A percentile compares a stretch with the other conserved stretches of the same genome.
phyloP scores from a whole-genome alignment of 1,140 invertebrate genomes.

The Musca domestica region DNA sequence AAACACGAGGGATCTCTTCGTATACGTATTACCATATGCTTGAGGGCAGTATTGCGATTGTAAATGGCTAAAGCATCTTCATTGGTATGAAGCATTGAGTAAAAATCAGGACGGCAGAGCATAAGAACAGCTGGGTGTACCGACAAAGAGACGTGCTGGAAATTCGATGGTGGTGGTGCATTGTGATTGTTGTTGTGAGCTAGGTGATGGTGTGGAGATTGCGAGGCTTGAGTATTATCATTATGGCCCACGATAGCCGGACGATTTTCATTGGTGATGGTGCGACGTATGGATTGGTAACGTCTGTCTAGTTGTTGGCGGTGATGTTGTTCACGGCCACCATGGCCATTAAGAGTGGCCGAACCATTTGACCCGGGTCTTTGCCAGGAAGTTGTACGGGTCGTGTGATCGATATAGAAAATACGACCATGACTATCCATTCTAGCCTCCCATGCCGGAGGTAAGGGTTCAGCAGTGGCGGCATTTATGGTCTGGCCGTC shows the following conservation, averaged over 20 bases:
- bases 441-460: conserved; percentile 88
- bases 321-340: conserved; percentile 56
- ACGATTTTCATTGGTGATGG: conserved; percentile 66
- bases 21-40: conserved; percentile 92
- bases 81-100: conserved; percentile 88
- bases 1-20: conserved; percentile 81
- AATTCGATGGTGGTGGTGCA: conserved; percentile 2
- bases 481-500: conserved; percentile 53
- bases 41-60: conserved; percentile 75
- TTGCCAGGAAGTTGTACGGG: conserved; percentile 90
- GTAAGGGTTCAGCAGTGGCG: conserved; percentile 60
- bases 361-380: conserved; percentile 65
- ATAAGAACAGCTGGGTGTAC: conserved; percentile 79
- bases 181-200: conserved; percentile 11
- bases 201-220: conserved; percentile 2
- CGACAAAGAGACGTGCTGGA: conserved; percentile 27
- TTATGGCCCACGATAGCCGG: not conserved
- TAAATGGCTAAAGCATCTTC: conserved; percentile 75
- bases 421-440: conserved; percentile 89
- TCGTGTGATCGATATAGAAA: conserved; percentile 91
- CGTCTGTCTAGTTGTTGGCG: conserved; percentile 58
- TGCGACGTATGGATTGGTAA: conserved; percentile 82
- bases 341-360: conserved; percentile 44
- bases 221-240: conserved; percentile 5
- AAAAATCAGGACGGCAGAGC: conserved; percentile 86